Conservation (phyloP, 1,140 invertebrate species). For the Trypoxylus dichotomus region DNA sequence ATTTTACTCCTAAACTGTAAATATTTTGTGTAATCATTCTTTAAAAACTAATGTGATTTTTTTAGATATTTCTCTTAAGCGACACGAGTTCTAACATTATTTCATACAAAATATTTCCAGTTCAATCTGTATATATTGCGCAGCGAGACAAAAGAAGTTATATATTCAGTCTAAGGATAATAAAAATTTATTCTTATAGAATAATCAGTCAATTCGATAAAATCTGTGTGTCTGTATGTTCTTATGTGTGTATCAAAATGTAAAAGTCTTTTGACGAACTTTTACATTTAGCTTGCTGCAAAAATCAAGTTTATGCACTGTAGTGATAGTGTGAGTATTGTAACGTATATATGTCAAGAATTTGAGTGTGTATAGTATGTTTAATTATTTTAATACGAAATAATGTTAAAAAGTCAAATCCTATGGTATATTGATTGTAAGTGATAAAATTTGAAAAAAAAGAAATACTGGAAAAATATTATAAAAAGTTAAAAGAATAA, state of each 20-base stretch:
- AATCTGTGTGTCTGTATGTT: conserved; percentile 29
- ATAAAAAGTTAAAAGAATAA: conserved; percentile 30
- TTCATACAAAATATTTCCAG: conserved; percentile 11
- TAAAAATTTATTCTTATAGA: conserved; percentile 30
- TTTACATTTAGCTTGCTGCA: conserved; percentile 28
- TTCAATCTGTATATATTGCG: conserved; percentile 18
- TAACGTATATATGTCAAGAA: conserved; percentile 28
- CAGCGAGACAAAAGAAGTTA: conserved; percentile 16
- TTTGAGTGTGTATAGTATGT: conserved; percentile 26
- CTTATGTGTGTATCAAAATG: conserved; percentile 22
- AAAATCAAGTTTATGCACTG: conserved; percentile 20
- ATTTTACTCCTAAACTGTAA: not conserved
- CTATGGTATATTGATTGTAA: conserved; percentile 30
- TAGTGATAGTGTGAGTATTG: conserved; percentile 23
- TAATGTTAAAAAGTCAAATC: conserved; percentile 28
- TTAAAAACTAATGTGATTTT: not conserved
- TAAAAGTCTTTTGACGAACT: conserved; percentile 19
- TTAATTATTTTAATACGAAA: conserved; percentile 30
- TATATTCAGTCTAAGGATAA: conserved; percentile 28
- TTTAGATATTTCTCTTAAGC: not conserved
- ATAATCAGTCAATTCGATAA: conserved; percentile 30
- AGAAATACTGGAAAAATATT: conserved; percentile 25
- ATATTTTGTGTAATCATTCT: not conserved
- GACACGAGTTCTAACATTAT: not conserved
- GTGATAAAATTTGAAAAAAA: conserved; percentile 26